Base-by-base conservation (phyloP, 1,140 invertebrate species). In the Globodera rostochiensis region DNA sequence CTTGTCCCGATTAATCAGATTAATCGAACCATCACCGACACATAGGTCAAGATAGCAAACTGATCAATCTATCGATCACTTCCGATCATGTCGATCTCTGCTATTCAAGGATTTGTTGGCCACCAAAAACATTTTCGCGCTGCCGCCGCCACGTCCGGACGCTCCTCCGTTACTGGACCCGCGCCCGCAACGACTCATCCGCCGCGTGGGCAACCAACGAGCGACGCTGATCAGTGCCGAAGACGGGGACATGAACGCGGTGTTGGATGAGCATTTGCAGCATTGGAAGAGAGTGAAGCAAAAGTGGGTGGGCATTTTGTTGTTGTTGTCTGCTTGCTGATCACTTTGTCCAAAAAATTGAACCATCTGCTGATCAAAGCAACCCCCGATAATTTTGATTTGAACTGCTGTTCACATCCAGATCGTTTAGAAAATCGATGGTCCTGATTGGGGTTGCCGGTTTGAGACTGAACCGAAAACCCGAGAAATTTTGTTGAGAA, bases 251-350 rank as follows among this genome's bases (percentile, higher is more conserved):
- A 50, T 45, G 5, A 49, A 81, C 45, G 47, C 73, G 21, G 25
- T 87, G 21, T 60, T 87, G 47, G 45, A n/a, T 6, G 80, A 86
- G 49, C 76, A 86, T 73, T 21, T 53, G 25, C n/a, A 46, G 45
- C 86, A 86, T 46, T 86, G 83, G 83, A 87, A 81, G 74, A 73
- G 69, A 47, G 85, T 86, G 45, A 86, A 86, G 71, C 76, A 86
- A 66, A 84, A 78, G 84, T 85, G n/a, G 25, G 21, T 50, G 13
- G 49, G 11, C 46, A 13, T 15, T 19, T 73, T 71, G 6, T 71
- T 71, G 0, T 71, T 71, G 4, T 71, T 71, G 69, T 8, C 46
- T 36, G 36, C 36, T 1, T 36, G 36, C 36, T 36, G 36, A 36
- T 36, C 36, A 36, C 1, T 36, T 36, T 3, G 36, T 36, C 36